Evolutionary conservation across 2,113 vertebrate species (phyloP).

Genomic region (Steatornis caripensis): DNA sequence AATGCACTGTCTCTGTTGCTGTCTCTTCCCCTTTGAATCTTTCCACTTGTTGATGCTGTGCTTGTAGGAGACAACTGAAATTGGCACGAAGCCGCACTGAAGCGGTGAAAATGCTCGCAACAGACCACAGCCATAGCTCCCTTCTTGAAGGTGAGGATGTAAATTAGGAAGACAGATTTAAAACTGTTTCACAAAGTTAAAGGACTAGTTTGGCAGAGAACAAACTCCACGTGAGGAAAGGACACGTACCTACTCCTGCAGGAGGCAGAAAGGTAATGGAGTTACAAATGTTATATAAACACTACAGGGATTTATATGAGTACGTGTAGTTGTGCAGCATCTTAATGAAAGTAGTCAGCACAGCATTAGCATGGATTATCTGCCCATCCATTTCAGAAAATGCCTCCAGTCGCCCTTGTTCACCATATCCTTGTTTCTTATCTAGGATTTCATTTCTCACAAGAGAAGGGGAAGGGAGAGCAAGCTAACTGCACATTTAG

Average conservation of each 20-base stretch:
- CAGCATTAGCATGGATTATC: neutral
- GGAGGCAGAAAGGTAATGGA: neutral
- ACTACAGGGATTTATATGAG: neutral
- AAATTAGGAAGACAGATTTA: neutral
- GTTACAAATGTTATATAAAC: rapidly evolving
- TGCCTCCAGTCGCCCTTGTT: neutral
- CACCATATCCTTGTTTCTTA: neutral
- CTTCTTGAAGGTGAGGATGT: neutral
- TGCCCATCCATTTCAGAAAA: neutral
- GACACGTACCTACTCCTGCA: rapidly evolving
- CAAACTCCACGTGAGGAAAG: neutral
- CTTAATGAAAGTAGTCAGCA: neutral
- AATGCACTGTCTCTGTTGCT: neutral
- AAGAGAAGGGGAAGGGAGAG: neutral
- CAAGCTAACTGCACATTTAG: neutral
- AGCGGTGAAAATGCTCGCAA: neutral
- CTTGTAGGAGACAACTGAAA: neutral
- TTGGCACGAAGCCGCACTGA: neutral
- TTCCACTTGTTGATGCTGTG: neutral
- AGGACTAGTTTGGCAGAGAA: neutral
- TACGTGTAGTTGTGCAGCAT: neutral
- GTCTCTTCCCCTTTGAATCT: neutral
- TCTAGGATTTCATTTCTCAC: neutral
- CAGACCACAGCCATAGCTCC: neutral
- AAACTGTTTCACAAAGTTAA: neutral